Evolutionary conservation across 1,140 invertebrate genomes (phyloP).

Genomic region (Drosophila orena): DNA sequence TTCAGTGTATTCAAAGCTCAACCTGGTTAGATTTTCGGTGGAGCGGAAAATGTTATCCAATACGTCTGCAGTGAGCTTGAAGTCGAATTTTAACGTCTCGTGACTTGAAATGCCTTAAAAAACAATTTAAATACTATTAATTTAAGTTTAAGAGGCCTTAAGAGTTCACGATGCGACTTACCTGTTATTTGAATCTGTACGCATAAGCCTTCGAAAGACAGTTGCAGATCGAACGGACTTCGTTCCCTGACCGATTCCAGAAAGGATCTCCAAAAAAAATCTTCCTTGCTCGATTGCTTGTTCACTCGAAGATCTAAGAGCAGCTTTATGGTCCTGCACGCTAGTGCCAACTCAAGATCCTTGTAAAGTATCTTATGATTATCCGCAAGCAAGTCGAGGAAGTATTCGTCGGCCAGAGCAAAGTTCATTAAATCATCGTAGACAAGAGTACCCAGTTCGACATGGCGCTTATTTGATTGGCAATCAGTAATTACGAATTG

Average conservation of each 20-base stretch:
- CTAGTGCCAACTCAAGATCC: background rate
- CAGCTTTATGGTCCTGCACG: background rate
- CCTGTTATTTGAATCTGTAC: background rate
- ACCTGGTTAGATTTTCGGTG: background rate
- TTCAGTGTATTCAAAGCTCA: background rate
- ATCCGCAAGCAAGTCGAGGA: background rate
- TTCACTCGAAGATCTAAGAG: background rate
- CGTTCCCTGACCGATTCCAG: background rate
- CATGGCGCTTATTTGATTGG: background rate
- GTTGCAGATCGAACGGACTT: background rate
- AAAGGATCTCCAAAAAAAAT: background rate
- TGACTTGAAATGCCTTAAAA: background rate
- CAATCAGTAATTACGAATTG: background rate
- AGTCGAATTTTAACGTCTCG: background rate
- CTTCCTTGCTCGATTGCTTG: background rate
- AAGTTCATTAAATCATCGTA: background rate
- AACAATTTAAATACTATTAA: background rate
- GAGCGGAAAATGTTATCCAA: background rate
- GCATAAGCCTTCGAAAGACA: background rate
- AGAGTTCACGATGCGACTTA: background rate
- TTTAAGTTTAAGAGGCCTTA: too few relatives aligned
- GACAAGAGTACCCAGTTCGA: too few relatives aligned
- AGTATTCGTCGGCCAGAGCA: background rate
- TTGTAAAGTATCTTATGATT: background rate
- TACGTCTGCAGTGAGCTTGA: background rate